Base-by-base conservation (phyloP, 2,888 invertebrate species). In the Tinea trinotella region DNA sequence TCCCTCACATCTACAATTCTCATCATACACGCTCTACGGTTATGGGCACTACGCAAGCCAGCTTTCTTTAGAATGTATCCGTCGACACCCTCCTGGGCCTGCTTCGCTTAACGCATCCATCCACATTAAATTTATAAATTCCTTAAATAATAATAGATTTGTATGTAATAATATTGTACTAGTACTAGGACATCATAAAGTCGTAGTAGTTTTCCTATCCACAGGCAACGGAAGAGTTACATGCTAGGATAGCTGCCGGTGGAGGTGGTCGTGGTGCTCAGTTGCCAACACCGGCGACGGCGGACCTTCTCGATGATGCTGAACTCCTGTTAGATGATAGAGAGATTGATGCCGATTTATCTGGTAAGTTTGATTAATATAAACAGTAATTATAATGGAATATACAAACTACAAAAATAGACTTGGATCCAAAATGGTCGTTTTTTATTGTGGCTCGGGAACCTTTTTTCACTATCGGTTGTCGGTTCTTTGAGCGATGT, bases 251-350 rank as follows among this genome's bases (percentile, higher is more conserved):
- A 60, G 96, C 96, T 50, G 78, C 76, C 57, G 75, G 74, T 2
- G 75, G 74, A 2, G 78, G 72, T 55, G 77, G 72, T 5, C 76
- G 83, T 12, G 83, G 82, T 17, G 90, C 91, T 19, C 91, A 92
- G 71, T 89, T 91, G 59, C 89, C 91, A 52, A 88, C 90, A 13
- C 92, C 94, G 64, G 93, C 94, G 62, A 89, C 92, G 20, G 90
- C 91, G 24, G 97, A 98, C 68, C 88, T 97, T 57, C 90, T 97
- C 72, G 97, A 98, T 74, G 98, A 98, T 72, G 95, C 94, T 63
- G 98, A 99, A 70, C 90, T 99, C 56, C 85, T 96, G 63, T 90
- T 93, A 34, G 98, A 98, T 68, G 96, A 96, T 76, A 87, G 96
- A 54, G 96, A 96, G 71, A 89, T 96, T 46, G 96, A 96, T 71